Evolutionary conservation across 1,140 invertebrate genomes (phyloP), one percentile per base, ranked within the genome.

Genomic region (Euura saliciscinereae): DNA sequence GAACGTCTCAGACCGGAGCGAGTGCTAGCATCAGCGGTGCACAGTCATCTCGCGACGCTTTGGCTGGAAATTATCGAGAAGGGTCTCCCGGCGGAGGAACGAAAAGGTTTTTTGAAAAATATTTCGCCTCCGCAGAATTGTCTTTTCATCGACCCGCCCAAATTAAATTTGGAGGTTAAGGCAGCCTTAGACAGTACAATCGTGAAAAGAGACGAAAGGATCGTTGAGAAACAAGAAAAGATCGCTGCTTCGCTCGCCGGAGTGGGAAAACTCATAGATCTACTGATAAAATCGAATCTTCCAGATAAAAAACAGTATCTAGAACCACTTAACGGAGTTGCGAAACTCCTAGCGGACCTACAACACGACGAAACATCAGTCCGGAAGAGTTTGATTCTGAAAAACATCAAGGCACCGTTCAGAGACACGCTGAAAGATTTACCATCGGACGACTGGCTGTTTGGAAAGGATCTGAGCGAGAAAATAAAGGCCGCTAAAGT

Each of bases 51-150:
- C 44, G 59, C 28, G 28, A 28, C 28, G 28, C 28, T 28, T 28
- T 28, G 28, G 28, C 28, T 28, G 28, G 28, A 28, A 51, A 51
- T 74, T 10, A 46, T 71, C 10, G n/a, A 45, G 43, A 74, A 74
- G 3, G 65, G 73, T 13, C 64, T 71, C 2, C 69, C 69, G 8
- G 44, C 2, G 2, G 65, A 74, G 11, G 69, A 70, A 59, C 44
- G 64, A 67, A 74, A 66, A 51, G 11, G 11, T 13, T 42, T 74
- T 13, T 13, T 75, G 8, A 72, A 74, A 51, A 74, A 72, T 8
- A 75, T 69, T 70, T 65, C 70, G 8, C 66, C 76, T 11, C 70
- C 74, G 10, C 45, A 72, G 45, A 77, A 77, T 70, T 77, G 71
- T 46, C 2, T 69, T 13, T 46, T 75, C 13, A 70, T 70, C 45